phyloP scores from a whole-genome alignment of 2,797 vertebrate genomes.

The Melanotaenia nigrans region DNA sequence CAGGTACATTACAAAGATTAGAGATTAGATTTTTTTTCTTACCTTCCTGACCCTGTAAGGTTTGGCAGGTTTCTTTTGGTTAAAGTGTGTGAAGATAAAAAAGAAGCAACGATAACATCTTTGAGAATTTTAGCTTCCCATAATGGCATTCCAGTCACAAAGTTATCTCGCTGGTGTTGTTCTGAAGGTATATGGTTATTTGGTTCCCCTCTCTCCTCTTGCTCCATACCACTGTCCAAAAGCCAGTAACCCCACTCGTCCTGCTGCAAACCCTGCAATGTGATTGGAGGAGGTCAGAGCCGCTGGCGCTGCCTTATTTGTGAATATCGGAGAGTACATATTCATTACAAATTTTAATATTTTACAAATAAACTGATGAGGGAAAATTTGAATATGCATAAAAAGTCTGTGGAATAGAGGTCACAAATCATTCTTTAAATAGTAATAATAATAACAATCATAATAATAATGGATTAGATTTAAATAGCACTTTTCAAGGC shows the following conservation, averaged over 20 bases:
- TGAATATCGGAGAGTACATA: not conserved
- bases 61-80: constrained; percentile 9
- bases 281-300: constrained; percentile 32
- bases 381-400: not conserved
- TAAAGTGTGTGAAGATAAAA: constrained; percentile 5
- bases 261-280: constrained; percentile 27
- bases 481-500: too few species aligned
- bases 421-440: not conserved
- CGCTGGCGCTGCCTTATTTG: not conserved
- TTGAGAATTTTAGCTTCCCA: not conserved
- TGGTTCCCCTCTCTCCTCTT: not conserved
- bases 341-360: too few species aligned
- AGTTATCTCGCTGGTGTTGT: too few species aligned
- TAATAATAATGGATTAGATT: too few species aligned
- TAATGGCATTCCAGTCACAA: constrained; percentile 26
- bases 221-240: not conserved
- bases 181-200: too few species aligned
- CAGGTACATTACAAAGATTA: not conserved
- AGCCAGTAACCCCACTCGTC: not conserved
- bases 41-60: too few species aligned
- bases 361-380: not conserved
- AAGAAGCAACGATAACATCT: not conserved
- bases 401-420: not conserved
- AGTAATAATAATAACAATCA: too few species aligned
- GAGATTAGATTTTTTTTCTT: not conserved